Evolutionary conservation across 2,888 invertebrate genomes (phyloP).

Genomic region (Panopea generosa): DNA sequence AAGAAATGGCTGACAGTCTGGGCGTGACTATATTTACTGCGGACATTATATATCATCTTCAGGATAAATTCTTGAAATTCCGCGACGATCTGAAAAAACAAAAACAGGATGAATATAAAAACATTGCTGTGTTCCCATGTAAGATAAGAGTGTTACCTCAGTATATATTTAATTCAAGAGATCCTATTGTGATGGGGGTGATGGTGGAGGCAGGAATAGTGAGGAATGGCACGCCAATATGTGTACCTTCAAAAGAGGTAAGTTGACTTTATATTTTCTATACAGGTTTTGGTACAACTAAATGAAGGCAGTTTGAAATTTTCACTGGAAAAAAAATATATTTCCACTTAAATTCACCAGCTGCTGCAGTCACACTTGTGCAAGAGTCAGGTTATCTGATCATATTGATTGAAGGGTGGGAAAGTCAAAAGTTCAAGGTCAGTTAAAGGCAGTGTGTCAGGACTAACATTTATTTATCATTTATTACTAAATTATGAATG

Average conservation of each 20-base stretch:
- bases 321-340: no score
- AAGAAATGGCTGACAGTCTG: slow-evolving; percentile 97
- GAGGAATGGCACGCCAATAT: slow-evolving; percentile 98
- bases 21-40: slow-evolving; percentile 94
- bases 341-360: no score
- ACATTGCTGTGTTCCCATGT: slow-evolving; percentile 98
- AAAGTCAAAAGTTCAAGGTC: no score
- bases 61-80: slow-evolving; percentile 94
- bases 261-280: slow-evolving; percentile 25
- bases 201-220: slow-evolving; percentile 97
- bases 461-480: no score
- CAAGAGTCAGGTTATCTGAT: no score
- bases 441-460: no score
- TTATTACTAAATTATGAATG: no score
- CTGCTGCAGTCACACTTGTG: no score
- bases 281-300: neutral
- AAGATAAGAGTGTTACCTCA: slow-evolving; percentile 93
- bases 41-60: slow-evolving; percentile 99
- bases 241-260: slow-evolving; percentile 97
- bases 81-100: slow-evolving; percentile 95
- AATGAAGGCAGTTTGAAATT: no score
- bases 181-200: slow-evolving; percentile 99
- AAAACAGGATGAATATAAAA: slow-evolving; percentile 97
- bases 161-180: slow-evolving; percentile 98
- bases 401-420: no score